phyloP scores from a whole-genome alignment of 2,797 vertebrate genomes.

The Sebastes vulpes region DNA sequence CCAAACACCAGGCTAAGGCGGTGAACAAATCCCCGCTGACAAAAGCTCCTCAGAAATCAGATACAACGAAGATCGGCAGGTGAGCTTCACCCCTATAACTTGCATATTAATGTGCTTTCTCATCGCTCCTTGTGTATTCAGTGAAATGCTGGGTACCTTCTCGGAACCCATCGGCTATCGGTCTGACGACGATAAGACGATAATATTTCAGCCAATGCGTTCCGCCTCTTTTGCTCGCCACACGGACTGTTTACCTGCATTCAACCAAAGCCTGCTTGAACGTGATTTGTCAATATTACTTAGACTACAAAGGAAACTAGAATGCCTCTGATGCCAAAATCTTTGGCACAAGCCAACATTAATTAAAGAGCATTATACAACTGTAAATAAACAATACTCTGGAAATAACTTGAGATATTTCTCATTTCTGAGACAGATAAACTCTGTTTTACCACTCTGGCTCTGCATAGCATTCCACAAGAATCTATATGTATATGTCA shows the following conservation, averaged over 20 bases:
- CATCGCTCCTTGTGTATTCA: background rate
- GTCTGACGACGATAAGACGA: too few species aligned
- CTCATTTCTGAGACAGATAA: background rate
- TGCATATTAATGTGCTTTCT: background rate
- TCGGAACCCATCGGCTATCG: too few species aligned
- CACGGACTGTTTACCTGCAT: too few species aligned
- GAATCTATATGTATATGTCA: background rate
- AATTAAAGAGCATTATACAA: background rate
- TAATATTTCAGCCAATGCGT: too few species aligned
- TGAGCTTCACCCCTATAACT: constrained; percentile 43
- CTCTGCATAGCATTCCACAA: background rate
- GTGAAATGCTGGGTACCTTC: background rate
- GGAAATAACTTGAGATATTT: background rate
- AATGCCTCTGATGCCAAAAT: too few species aligned
- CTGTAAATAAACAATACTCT: background rate
- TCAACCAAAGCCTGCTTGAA: too few species aligned
- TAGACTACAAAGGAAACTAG: too few species aligned
- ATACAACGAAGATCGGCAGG: constrained; percentile 81
- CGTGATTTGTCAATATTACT: too few species aligned
- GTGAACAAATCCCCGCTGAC: constrained; percentile 73
- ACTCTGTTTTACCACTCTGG: background rate
- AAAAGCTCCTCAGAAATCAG: constrained; percentile 77
- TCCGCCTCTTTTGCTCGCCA: too few species aligned
- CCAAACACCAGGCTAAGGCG: constrained; percentile 77
- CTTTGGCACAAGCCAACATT: background rate